These are phyloP conservation scores for Vollenhovia emeryi DNA, from an alignment of 1,140 invertebrate genomes.

Conservation along the genomic window DNA sequence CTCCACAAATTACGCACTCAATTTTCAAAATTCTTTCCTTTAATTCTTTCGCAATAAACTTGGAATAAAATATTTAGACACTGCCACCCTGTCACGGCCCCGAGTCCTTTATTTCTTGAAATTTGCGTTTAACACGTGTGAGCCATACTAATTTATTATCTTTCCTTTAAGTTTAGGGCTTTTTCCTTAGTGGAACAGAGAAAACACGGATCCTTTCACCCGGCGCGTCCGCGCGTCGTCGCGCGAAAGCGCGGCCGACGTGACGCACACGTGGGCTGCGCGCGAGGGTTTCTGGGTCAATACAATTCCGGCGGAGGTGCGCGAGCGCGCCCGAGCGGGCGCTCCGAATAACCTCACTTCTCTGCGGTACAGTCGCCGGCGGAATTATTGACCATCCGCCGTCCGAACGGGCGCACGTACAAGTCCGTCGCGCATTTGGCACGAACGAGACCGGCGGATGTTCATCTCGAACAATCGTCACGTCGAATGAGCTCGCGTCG, in stretches of 20 bases:
- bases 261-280: background rate
- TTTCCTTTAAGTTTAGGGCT: no score
- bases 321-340: conserved; percentile 49
- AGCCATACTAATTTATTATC: no score
- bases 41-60: no score
- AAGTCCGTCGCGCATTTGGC: background rate
- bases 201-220: background rate
- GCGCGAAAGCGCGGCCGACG: background rate
- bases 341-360: conserved; percentile 44
- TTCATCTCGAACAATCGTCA: background rate
- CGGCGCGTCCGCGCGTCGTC: background rate
- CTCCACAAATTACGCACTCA: no score
- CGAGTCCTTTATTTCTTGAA: no score
- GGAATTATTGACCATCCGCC: conserved; percentile 63
- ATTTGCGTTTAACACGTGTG: no score
- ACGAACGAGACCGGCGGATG: background rate
- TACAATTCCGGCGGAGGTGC: conserved; percentile 69
- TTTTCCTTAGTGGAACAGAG: no score
- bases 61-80: no score
- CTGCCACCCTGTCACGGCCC: no score
- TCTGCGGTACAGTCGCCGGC: conserved; percentile 52
- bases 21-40: no score
- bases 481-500: background rate
- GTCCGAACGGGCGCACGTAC: no score
- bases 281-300: conserved; percentile 58